Base-by-base conservation (phyloP, 2,797 vertebrate genomes). In the Holocentrus rufus region DNA sequence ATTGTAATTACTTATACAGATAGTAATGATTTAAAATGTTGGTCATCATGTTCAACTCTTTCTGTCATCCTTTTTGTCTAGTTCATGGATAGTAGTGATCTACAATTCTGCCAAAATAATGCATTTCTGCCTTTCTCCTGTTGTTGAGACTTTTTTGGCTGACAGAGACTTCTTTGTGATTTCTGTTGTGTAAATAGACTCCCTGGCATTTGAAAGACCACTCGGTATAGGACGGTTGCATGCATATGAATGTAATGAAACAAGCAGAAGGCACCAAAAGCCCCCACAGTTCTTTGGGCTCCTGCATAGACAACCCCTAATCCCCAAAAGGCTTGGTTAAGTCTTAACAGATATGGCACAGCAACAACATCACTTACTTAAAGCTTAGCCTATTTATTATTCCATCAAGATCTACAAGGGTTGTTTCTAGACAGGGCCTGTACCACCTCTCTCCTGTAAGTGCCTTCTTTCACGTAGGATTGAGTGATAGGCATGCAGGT, bases 391-490 rank as follows among this genome's bases (percentile, higher is more conserved):
- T 64, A n/a, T 77, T 80, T 56, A 22, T 5, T 69, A 76, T 77
- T 66, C 74, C 23, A 11, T 74, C 77, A 82, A 88, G 80, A 82
- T 78, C 79, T 39, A 50, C 60, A n/a, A 75, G 79, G 85, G 85
- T 78, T 69, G 80, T 82, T 77, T 80, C 53, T 59, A 61, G 83
- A 73, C 82, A 46, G 81, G 81, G 59, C 77, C 85, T 78, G 76
- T 53, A 82, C 76, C 89, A 88, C 86, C 75, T 70, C 79, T 86
- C 82, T 92, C 90, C 91, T 89, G 89, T 82, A 93, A 94, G 93
- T 94, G 93, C 93, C 93, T 94, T 94, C 90, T 92, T 91, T 88
- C 87, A 88, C 91, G 80, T 69, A 81, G 83, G 74, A 85, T 81
- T 66, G 69, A 89, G 87, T 83, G 89, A 91, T 80, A 79, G 90